phyloP scores from a whole-genome alignment of 2,888 invertebrate species.

The Volucella inflata region DNA sequence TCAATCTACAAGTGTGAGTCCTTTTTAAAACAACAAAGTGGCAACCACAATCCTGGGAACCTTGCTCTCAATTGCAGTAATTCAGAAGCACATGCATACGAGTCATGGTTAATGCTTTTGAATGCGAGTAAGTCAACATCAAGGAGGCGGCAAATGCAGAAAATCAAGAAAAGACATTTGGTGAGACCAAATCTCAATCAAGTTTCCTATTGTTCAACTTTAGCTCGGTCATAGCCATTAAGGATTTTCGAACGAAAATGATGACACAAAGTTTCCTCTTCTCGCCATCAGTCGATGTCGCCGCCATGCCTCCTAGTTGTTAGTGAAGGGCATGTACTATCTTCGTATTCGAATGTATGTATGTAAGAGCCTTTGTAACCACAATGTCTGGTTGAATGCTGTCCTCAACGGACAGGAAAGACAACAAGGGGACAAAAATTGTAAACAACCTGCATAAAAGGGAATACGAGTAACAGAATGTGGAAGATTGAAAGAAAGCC shows the following conservation, averaged over 20 bases:
- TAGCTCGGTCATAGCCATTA: conserved; percentile 63
- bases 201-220: conserved; percentile 68
- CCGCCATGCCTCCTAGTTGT: no score
- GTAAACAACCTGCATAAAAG: conserved; percentile 59
- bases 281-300: not conserved
- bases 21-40: not conserved
- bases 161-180: conserved; percentile 45
- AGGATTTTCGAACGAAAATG: conserved; percentile 70
- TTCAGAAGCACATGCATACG: conserved; percentile 38
- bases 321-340: no score
- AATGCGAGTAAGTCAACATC: conserved; percentile 57
- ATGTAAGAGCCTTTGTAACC: conserved; percentile 18
- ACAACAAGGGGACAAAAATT: conserved; percentile 56
- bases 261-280: conserved; percentile 60
- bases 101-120: not conserved
- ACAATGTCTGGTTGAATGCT: conserved; percentile 39
- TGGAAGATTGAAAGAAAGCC: conserved; percentile 46
- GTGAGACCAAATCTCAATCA: conserved; percentile 68
- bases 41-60: conserved; percentile 25
- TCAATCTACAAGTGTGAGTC: no score
- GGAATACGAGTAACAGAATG: conserved; percentile 36
- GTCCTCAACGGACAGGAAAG: conserved; percentile 22
- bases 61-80: conserved; percentile 67
- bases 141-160: conserved; percentile 13
- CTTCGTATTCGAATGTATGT: no score